Conservation (phyloP, 2,113 vertebrate species). For the Hyla sarda region DNA sequence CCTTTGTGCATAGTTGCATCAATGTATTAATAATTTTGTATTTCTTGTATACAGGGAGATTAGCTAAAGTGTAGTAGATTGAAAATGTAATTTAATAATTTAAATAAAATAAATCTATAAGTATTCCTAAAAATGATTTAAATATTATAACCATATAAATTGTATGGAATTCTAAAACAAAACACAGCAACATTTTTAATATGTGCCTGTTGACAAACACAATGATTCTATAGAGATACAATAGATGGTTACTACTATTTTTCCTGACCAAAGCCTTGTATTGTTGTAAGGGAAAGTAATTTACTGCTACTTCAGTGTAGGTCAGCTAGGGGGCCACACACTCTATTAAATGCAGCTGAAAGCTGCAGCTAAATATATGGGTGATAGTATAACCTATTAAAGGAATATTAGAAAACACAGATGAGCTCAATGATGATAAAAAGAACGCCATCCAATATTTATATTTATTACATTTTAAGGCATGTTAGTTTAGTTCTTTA, state of each 20-base stretch:
- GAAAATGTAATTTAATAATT: too few species aligned
- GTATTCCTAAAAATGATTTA: too few species aligned
- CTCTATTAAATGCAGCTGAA: conserved; percentile 3
- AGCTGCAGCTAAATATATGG: not conserved
- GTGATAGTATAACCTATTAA: conserved; percentile 2
- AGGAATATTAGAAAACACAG: not conserved
- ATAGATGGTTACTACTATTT: not conserved
- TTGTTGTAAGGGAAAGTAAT: not conserved
- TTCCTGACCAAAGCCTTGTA: not conserved
- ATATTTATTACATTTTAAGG: not conserved
- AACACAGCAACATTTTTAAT: not conserved
- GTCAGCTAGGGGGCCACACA: conserved; percentile 26
- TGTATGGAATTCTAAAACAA: too few species aligned
- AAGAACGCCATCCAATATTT: not conserved
- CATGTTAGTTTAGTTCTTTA: not conserved
- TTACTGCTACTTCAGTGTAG: not conserved
- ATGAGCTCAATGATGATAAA: not conserved
- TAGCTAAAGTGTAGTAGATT: too few species aligned
- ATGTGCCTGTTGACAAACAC: not conserved
- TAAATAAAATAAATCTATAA: too few species aligned
- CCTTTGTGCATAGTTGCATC: too few species aligned
- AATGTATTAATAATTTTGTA: too few species aligned
- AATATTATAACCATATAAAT: too few species aligned
- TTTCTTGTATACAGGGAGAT: too few species aligned
- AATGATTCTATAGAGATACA: not conserved